phyloP scores from a whole-genome alignment of 2,113 vertebrate species.

The Cyanistes caeruleus region DNA sequence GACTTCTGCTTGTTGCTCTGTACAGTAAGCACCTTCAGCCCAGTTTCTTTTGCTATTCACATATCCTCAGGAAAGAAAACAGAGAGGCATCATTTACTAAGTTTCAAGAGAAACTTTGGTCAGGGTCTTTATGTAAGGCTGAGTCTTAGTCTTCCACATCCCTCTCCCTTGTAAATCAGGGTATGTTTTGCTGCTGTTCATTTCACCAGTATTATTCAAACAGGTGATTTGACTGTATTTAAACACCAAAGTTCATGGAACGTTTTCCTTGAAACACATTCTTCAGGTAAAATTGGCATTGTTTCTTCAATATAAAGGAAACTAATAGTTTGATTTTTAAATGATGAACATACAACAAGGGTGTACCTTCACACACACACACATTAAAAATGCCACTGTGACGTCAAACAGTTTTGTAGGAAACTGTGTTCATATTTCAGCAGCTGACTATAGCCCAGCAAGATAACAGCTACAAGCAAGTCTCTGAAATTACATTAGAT shows the following conservation, averaged over 20 bases:
- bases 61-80: not conserved
- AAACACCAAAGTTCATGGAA: not conserved
- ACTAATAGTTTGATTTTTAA: not conserved
- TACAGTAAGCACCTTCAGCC: not conserved
- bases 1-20: not conserved
- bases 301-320: not conserved
- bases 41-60: not conserved
- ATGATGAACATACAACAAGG: rapidly evolving
- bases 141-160: not conserved
- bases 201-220: not conserved
- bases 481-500: not conserved
- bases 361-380: too few species aligned
- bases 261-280: not conserved
- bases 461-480: not conserved
- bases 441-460: not conserved
- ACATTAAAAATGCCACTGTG: not conserved
- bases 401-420: not conserved
- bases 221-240: not conserved
- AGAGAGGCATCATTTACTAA: not conserved
- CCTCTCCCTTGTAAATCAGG: not conserved
- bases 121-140: not conserved
- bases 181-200: not conserved
- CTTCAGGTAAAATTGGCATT: not conserved
- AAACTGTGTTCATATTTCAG: not conserved
- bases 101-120: not conserved